phyloP scores from a whole-genome alignment of 2,797 vertebrate species.

The Champsocephalus esox region DNA sequence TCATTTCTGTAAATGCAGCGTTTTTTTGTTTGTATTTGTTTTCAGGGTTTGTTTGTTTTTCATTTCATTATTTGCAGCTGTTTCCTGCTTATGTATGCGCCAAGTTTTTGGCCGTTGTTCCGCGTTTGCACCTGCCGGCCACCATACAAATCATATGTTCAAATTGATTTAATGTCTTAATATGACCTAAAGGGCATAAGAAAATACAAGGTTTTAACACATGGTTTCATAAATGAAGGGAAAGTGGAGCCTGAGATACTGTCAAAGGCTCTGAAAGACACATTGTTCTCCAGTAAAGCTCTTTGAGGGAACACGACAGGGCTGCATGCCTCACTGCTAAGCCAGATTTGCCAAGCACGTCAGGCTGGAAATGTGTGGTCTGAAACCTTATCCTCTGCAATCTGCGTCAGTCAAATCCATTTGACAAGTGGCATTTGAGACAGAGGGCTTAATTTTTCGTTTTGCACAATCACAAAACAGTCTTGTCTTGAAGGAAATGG shows the following conservation, averaged over 20 bases:
- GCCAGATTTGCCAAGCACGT: slow-evolving; percentile 84
- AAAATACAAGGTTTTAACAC: slow-evolving; percentile 16
- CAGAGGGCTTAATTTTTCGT: slow-evolving; percentile 76
- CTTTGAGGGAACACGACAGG: slow-evolving; percentile 68
- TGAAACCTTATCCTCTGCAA: slow-evolving; percentile 86
- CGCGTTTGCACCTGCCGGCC: too few relatives aligned
- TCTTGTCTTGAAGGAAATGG: slow-evolving; percentile 61
- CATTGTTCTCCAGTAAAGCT: slow-evolving; percentile 78
- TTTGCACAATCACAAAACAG: slow-evolving; percentile 74
- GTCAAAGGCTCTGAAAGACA: slow-evolving; percentile 65
- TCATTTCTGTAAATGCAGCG: too few relatives aligned
- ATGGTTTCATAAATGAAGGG: slow-evolving; percentile 38
- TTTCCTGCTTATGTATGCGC: too few relatives aligned
- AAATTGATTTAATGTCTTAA: slow-evolving; percentile 3
- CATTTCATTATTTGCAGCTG: too few relatives aligned
- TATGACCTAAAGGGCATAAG: slow-evolving; percentile 6
- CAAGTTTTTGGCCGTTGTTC: too few relatives aligned
- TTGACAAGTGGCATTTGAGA: slow-evolving; percentile 80
- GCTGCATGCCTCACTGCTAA: slow-evolving; percentile 86
- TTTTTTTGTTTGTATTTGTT: too few relatives aligned
- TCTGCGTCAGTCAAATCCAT: slow-evolving; percentile 85
- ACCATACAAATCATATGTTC: background rate
- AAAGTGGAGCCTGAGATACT: slow-evolving; percentile 61
- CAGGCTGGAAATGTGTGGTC: slow-evolving; percentile 79
- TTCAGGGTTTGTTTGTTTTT: too few relatives aligned